Evolutionary conservation across 2,797 vertebrate genomes (phyloP), one percentile per base, ranked within the genome.

Genomic region (Novumbra hubbsi): DNA sequence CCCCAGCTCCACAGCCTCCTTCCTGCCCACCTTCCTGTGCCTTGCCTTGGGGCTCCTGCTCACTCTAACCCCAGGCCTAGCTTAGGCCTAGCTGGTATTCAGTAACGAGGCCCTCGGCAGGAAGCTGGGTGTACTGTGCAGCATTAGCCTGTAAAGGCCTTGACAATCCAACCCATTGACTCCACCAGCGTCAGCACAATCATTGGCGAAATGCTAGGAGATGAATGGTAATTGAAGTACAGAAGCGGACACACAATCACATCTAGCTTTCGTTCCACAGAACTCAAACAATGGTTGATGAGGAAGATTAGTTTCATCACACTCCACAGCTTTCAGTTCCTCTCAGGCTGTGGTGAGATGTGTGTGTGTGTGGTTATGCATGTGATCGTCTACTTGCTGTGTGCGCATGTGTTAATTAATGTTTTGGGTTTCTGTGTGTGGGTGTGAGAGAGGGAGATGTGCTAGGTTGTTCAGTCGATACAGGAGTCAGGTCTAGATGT

Each of bases 161-260:
- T 38, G 84, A 93, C 92, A 93, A 92, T 92, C 89, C 84, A 77
- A 83, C 72, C 60, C 30, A 69, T 69, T 71, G 72, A 66, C 49
- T 68, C 41, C 72, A 65, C 73, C 74, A 80, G 89, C 83, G 86
- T 82, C 74, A 79, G 63, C 80, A 87, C 89, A 89, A 90, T 90
- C 89, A 87, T 78, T 30, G 34, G 6, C 12, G 19, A n/a, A 27
- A 71, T 38, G 6, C 41, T 48, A 45, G 16, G 16, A 48, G 48
- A 55, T 50, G 49, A 55, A 52, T 57, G 50, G 14, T 65, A 32
- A 30, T 30, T 30, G 15, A 65, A 30, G 5, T 8, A 9, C 45
- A 69, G 24, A 30, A 48, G 24, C 4, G 45, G 24, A 24, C 27
- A 12, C 45, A 70, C 48, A 19, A 67, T 34, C 19, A 12, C 65